A percentile compares a stretch with the other conserved stretches of the same genome.
Evolutionary conservation across 2,113 vertebrate genomes (phyloP).

Genomic region (Apeltes quadracus): DNA sequence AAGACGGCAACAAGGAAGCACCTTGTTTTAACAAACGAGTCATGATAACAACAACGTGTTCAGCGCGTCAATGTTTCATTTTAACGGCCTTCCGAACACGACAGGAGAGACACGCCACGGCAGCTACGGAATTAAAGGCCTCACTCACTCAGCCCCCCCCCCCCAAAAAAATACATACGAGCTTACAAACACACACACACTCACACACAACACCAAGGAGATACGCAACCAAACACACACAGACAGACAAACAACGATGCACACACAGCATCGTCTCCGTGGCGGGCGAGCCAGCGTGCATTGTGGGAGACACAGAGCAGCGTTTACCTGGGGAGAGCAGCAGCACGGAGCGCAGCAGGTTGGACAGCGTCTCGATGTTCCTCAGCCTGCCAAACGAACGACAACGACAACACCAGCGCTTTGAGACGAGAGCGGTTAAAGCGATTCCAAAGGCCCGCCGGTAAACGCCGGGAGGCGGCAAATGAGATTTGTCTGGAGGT

Average conservation of each 20-base stretch:
- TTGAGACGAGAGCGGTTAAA: constrained; percentile 44
- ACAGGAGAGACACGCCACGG: not conserved
- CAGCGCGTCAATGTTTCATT: too few species aligned
- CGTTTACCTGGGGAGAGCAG: constrained; percentile 84
- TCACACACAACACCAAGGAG: not conserved
- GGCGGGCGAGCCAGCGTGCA: constrained; percentile 63
- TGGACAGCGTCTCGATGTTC: constrained; percentile 90
- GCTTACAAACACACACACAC: constrained; percentile 6
- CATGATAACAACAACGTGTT: too few species aligned
- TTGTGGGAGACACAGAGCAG: constrained; percentile 70
- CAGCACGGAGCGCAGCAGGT: constrained; percentile 87
- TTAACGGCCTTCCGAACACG: not conserved
- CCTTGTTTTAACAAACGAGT: too few species aligned
- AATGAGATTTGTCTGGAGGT: constrained; percentile 60
- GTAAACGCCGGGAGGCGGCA: constrained; percentile 36
- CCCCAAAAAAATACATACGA: not conserved
- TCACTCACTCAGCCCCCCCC: not conserved
- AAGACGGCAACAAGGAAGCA: too few species aligned
- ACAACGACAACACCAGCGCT: constrained; percentile 30
- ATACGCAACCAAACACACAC: constrained; percentile 8
- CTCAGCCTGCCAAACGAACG: constrained; percentile 80
- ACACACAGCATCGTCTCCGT: constrained; percentile 57
- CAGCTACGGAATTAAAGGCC: not conserved
- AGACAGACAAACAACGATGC: constrained; percentile 30
- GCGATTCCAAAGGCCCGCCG: constrained; percentile 36